phyloP scores from a whole-genome alignment of 1,140 invertebrate genomes.

The Chymomyza costata region DNA sequence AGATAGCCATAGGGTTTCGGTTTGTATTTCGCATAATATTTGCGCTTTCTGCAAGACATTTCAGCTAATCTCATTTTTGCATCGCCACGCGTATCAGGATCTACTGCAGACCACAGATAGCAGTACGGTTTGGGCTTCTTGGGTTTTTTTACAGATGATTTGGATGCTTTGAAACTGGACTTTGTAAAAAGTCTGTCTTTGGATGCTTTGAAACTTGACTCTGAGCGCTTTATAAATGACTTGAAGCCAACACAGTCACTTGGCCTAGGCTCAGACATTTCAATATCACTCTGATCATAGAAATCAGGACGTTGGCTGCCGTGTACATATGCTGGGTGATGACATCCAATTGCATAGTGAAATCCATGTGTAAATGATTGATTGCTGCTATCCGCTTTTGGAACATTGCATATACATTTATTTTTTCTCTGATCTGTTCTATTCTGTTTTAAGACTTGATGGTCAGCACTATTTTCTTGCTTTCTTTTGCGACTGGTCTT shows the following conservation, averaged over 20 bases:
- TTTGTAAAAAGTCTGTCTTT: neutral
- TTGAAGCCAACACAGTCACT: constrained; percentile 1
- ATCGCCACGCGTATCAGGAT: constrained; percentile 10
- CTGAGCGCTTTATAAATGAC: constrained; percentile 6
- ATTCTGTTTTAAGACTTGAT: too few species aligned
- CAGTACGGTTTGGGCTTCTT: constrained; percentile 15
- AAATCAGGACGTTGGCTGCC: neutral
- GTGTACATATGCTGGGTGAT: neutral
- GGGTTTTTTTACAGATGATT: neutral
- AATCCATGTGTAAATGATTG: constrained; percentile 3
- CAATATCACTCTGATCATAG: constrained; percentile 9
- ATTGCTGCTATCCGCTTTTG: too few species aligned
- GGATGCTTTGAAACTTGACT: neutral
- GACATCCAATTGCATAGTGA: neutral
- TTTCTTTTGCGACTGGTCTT: too few species aligned
- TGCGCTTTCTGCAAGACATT: neutral
- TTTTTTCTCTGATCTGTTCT: too few species aligned
- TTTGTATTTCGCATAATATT: neutral
- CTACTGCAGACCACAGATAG: constrained; percentile 16
- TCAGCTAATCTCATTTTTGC: constrained; percentile 9
- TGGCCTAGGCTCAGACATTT: neutral
- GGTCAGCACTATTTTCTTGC: too few species aligned
- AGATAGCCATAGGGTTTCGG: neutral
- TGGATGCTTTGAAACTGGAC: neutral
- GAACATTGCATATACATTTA: too few species aligned